A percentile compares a stretch with the other conserved stretches of the same genome.
Conservation (phyloP, 2,888 invertebrate species). For the Dromius quadrimaculatus region DNA sequence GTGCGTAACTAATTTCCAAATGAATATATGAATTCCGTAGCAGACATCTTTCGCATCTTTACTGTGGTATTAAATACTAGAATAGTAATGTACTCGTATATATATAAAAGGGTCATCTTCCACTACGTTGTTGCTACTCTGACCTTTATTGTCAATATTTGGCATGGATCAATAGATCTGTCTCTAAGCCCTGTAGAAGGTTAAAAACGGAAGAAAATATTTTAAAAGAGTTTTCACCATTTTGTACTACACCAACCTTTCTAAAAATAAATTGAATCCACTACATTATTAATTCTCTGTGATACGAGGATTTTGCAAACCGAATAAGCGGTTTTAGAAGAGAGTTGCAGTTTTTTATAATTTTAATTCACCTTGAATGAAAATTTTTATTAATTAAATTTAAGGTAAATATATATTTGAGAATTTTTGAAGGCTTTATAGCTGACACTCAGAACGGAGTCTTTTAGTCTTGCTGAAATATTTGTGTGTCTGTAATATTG, state of each 20-base stretch:
- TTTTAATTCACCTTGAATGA: no score
- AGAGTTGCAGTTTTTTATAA: no score
- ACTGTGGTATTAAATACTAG: neutral
- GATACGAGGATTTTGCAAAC: no score
- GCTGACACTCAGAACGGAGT: no score
- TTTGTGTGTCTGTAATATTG: no score
- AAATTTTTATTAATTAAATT: no score
- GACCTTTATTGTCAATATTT: constrained; percentile 34
- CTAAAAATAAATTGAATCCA: constrained; percentile 4
- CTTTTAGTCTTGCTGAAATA: no score
- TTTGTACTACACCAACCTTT: constrained; percentile 26
- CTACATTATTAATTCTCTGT: neutral
- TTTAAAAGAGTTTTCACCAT: constrained; percentile 29
- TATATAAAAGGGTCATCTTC: no score
- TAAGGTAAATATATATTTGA: no score
- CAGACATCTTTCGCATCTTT: constrained; percentile 3
- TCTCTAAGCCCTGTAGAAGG: neutral
- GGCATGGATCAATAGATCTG: constrained; percentile 22
- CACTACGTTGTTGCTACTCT: constrained; percentile 18
- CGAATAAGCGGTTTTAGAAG: no score
- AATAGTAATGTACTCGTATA: constrained; percentile 4
- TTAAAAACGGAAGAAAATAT: neutral
- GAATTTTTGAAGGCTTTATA: no score
- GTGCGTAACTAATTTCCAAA: no score
- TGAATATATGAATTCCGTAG: neutral